A percentile compares a stretch with the other conserved stretches of the same genome.
phyloP scores from a whole-genome alignment of 2,888 invertebrate species.

The Ophioninae sp. region DNA sequence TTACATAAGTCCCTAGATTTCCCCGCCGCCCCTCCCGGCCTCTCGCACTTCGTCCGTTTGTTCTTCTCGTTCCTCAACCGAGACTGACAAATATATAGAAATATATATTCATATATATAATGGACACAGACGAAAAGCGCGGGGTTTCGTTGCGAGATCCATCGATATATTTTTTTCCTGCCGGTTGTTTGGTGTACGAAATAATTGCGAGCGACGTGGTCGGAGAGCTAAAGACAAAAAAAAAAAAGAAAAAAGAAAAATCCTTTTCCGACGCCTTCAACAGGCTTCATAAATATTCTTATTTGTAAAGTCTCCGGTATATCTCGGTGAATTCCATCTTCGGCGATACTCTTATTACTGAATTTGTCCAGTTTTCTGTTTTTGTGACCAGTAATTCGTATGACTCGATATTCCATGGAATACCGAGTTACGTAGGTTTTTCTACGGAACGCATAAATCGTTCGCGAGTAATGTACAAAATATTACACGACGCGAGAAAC shows the following conservation, averaged over 20 bases:
- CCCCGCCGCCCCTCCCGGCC: neutral
- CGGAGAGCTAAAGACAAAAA: neutral
- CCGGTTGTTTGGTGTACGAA: neutral
- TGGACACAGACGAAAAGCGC: neutral
- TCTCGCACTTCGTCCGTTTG: neutral
- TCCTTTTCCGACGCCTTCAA: neutral
- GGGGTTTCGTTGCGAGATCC: constrained; percentile 23
- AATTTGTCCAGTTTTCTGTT: too few relatives aligned
- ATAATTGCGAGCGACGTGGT: neutral
- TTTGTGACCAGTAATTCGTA: too few relatives aligned
- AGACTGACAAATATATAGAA: constrained; percentile 12
- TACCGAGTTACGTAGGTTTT: too few relatives aligned
- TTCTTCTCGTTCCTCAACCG: neutral
- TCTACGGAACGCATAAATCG: too few relatives aligned
- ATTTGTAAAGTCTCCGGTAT: neutral
- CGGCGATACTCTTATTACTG: too few relatives aligned
- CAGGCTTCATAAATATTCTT: neutral
- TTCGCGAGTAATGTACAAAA: too few relatives aligned
- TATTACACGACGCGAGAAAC: too few relatives aligned
- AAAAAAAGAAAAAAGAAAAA: too few relatives aligned
- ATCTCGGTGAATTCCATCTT: neutral
- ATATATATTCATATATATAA: constrained; percentile 1
- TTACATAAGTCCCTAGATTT: constrained; percentile 42
- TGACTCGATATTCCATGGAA: too few relatives aligned
- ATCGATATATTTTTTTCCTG: constrained; percentile 9